A percentile compares a stretch with the other conserved stretches of the same genome.
Evolutionary conservation across 2,797 vertebrate genomes (phyloP).

Genomic region (Hipposideros larvatus): DNA sequence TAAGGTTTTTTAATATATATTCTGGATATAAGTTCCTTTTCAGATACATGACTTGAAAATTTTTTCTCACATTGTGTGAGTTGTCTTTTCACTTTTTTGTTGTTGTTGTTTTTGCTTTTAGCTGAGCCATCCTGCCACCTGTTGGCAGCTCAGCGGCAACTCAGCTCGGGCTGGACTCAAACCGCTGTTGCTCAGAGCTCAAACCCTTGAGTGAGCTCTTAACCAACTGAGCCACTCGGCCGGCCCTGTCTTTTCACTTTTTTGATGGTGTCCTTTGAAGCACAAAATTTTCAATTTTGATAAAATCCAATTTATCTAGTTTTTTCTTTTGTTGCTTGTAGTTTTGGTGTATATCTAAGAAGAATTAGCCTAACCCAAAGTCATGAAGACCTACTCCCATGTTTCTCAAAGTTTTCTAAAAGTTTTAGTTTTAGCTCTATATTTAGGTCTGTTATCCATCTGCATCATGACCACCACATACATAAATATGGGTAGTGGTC

Average conservation of each 20-base stretch:
- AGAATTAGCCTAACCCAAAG: not conserved
- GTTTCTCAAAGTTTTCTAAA: not conserved
- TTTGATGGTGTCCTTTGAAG: not conserved
- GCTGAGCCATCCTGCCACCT: too few relatives aligned
- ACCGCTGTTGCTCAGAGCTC: too few relatives aligned
- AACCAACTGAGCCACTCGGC: too few relatives aligned
- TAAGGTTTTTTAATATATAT: not conserved
- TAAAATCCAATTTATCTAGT: not conserved
- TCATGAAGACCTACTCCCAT: not conserved
- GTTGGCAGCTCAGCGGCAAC: too few relatives aligned
- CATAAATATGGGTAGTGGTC: not conserved
- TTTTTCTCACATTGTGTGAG: not conserved
- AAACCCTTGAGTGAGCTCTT: too few relatives aligned
- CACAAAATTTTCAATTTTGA: too few relatives aligned
- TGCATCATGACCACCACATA: not conserved
- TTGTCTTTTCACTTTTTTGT: not conserved
- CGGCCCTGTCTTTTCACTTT: not conserved
- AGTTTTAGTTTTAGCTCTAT: not conserved
- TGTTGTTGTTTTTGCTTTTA: too few relatives aligned
- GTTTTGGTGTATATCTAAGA: not conserved
- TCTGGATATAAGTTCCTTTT: not conserved
- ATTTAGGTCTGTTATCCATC: not conserved
- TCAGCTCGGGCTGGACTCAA: too few relatives aligned
- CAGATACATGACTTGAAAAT: not conserved
- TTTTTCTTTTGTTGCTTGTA: not conserved